phyloP scores from a whole-genome alignment of 2,797 vertebrate genomes.

The Characodon lateralis region DNA sequence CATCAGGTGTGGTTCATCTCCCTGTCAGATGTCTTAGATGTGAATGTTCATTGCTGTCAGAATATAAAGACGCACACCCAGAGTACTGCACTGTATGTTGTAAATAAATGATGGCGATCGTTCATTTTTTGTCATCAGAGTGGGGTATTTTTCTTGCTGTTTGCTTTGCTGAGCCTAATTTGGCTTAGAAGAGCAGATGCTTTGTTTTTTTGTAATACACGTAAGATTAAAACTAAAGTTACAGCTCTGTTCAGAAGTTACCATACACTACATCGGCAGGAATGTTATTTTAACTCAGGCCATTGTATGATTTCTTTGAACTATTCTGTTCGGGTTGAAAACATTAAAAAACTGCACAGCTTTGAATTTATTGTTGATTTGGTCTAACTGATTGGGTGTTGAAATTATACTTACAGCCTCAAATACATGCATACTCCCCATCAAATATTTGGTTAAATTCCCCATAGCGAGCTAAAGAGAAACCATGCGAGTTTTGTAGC shows the following conservation, averaged over 20 bases:
- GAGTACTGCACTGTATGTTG: slow-evolving; percentile 27
- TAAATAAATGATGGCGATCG: slow-evolving; percentile 40
- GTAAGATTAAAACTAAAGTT: background rate
- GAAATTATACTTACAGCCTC: background rate
- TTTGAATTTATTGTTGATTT: background rate
- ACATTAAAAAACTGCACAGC: background rate
- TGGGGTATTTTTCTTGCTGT: background rate
- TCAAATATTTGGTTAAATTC: background rate
- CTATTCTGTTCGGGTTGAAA: background rate
- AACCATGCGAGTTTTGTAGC: background rate
- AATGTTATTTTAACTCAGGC: background rate
- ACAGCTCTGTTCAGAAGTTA: background rate
- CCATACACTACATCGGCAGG: background rate
- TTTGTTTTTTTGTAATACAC: background rate
- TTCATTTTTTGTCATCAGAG: background rate
- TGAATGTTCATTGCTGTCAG: slow-evolving; percentile 22
- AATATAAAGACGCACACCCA: slow-evolving; percentile 2
- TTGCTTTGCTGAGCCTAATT: background rate
- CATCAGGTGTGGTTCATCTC: background rate
- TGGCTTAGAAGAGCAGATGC: background rate
- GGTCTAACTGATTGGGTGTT: background rate
- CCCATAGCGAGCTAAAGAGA: background rate
- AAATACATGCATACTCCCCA: background rate
- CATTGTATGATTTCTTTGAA: background rate
- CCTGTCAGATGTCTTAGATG: slow-evolving; percentile 4